Base-by-base conservation (phyloP, 2,113 vertebrate species). In the Macroglossus sobrinus region DNA sequence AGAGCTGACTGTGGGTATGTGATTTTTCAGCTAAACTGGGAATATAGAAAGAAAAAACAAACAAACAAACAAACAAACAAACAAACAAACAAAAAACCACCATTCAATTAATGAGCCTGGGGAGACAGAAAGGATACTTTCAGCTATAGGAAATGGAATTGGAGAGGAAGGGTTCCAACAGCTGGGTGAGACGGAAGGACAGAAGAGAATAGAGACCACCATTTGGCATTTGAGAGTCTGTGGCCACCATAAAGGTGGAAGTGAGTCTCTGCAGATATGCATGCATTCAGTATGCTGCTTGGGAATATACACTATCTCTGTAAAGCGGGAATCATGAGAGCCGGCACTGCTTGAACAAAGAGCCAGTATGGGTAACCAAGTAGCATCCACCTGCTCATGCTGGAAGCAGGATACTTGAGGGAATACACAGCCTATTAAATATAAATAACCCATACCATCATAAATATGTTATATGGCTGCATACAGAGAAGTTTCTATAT, bases 391-490 rank as follows among this genome's bases (percentile, higher is more conserved):
- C 82, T 75, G 63, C 43, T 85, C 4, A 12, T 18, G n/a, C 33
- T 33, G 14, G 63, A 92, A 74, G 21, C 66, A 79, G 69, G 22
- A 86, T 28, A 30, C 45, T 45, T 78, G 50, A 75, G 26, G 30
- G 57, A 91, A n/a, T 24, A 50, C 0, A 0, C 16, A 55, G 71
- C 50, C 53, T 90, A 26, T 61, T 84, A 84, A 76, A 74, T 89
- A 61, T 47, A 84, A 96, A 84, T 55, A 80, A 38, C 72, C 35
- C 50, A 43, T 30, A 57, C n/a, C 33, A 50, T 50, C 1, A 1
- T 88, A 88, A 84, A 94, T 95, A 92, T 78, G 89, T 95, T 69
- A 79, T 40, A 53, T 72, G 30, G 33, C 53, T 66, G 15, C 35
- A 18, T 50, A 55, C 4, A 43, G 30, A 80, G 81, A 92, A 53